Evolutionary conservation across 2,113 vertebrate genomes (phyloP).

Genomic region (Propithecus coquereli): DNA sequence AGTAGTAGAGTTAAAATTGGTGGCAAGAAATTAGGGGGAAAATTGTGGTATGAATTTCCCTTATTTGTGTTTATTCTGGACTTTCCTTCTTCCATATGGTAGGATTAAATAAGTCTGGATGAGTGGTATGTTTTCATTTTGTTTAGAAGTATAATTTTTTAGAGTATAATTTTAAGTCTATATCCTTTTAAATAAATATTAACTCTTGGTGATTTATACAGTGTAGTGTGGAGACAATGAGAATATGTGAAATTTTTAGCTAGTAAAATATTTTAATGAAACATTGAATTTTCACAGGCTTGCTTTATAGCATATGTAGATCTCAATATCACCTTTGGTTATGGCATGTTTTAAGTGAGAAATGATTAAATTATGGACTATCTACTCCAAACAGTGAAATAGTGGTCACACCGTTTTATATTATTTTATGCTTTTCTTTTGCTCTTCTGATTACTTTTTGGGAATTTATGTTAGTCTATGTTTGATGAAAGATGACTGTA

Average conservation of each 20-base stretch:
- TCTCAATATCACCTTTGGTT: neutral
- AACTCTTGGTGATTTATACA: neutral
- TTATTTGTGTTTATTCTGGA: neutral
- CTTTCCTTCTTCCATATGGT: neutral
- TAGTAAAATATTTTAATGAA: neutral
- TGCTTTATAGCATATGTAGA: neutral
- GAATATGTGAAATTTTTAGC: neutral
- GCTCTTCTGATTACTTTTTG: neutral
- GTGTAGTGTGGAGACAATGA: neutral
- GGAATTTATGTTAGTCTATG: neutral
- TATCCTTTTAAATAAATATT: slow-evolving; percentile 22
- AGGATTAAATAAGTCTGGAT: neutral
- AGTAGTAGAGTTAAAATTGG: neutral
- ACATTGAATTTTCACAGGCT: neutral
- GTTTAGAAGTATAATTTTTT: slow-evolving; percentile 39
- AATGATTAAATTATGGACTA: neutral
- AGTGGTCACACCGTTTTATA: neutral
- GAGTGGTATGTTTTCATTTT: neutral
- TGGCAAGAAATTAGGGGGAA: neutral
- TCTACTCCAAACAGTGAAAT: neutral
- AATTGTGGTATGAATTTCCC: neutral
- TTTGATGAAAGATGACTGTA: neutral
- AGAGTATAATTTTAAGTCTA: neutral
- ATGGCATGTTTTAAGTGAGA: neutral
- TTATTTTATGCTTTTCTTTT: neutral